Evolutionary conservation across 2,113 vertebrate species (phyloP), one percentile per base, ranked within the genome.

Genomic region (Platichthys flesus): DNA sequence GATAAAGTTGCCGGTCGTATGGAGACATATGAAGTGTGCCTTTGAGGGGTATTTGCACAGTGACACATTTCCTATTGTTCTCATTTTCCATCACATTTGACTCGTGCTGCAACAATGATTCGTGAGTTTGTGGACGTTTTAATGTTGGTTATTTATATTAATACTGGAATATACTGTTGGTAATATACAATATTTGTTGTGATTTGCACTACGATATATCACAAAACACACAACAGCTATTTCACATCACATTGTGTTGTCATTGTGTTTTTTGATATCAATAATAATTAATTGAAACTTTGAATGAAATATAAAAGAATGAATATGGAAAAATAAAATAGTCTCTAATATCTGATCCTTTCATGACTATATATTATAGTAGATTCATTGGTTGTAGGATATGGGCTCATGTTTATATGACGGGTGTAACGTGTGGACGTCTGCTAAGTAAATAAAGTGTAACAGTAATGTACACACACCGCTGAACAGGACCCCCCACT

Each of bases 401-500:
- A 45, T 49, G 45, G 14, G 45, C 45, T 49, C 45, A 42, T 42
- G 12, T 42, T 42, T 42, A 12, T 42, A 10, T 49, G 16, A 49
- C 0, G 14, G 45, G 14, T 16, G 3, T 5, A 56, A 9, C 35
- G 5, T 23, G 4, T 49, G 7, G 3, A 5, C 42, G 26, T 54
- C 21, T 47, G 49, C 42, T 21, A 16, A 37, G 26, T 42, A 63
- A n/a, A 71, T 59, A 13, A 28, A 56, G 13, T 51, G 13, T 37
- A 21, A 68, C 74, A 52, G 2, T 64, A 72, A 52, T 15, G 7
- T 51, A 67, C 40, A 35, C 66, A 37, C 55, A 49, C 10, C 47
- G 49, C 40, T 45, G 15, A 74, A 67, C 6, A 37, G 35, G 67
- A 47, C 54, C 72, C 80, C 66, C 56, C 61, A 62, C 42, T 74